Base-by-base conservation (phyloP, 2,797 vertebrate genomes). In the Sebastes vulpes region DNA sequence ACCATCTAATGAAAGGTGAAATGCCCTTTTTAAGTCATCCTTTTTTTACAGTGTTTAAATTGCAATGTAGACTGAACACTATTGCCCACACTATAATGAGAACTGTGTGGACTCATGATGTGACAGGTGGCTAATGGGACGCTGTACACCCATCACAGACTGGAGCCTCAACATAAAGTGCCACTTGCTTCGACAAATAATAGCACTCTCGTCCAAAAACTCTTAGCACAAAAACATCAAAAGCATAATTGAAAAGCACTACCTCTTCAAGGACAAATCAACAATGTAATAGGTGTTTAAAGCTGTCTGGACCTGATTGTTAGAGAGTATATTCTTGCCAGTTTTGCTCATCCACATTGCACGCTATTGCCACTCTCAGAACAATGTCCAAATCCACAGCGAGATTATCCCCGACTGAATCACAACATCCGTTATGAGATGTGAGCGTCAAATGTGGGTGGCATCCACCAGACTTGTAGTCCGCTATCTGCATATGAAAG, bases 101-200 rank as follows among this genome's bases (percentile, higher is more conserved):
- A 79, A 73, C 65, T 84, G 38, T 32, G 50, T 38, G 35, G n/a
- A 72, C 54, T 50, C 21, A 67, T 72, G 64, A 86, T 81, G 76
- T 87, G 88, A 83, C 92, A 92, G 90, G 76, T 92, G 91, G 91
- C 79, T 92, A 92, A 92, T 91, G 79, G 82, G 68, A 76, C 77
- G 52, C 76, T 64, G 66, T 68, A 60, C 75, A 50, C 82, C 78
- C 35, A 76, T 82, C 76, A 32, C 53, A 18, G 42, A 76, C 61
- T 26, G 67, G 60, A 65, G 80, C 68, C 29, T 77, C 72, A 75
- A 72, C 77, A 80, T 87, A 75, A 90, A 90, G 79, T 16, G 26
- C 54, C 68, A 52, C 69, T 82, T 67, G 72, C 72, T 57, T 82
- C 21, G 14, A 70, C 73, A 85, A 84, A 89, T 74, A 82, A 87